A percentile compares a stretch with the other conserved stretches of the same genome.
Conservation (phyloP, 2,888 invertebrate genomes). For the Leptopilina syphax region DNA sequence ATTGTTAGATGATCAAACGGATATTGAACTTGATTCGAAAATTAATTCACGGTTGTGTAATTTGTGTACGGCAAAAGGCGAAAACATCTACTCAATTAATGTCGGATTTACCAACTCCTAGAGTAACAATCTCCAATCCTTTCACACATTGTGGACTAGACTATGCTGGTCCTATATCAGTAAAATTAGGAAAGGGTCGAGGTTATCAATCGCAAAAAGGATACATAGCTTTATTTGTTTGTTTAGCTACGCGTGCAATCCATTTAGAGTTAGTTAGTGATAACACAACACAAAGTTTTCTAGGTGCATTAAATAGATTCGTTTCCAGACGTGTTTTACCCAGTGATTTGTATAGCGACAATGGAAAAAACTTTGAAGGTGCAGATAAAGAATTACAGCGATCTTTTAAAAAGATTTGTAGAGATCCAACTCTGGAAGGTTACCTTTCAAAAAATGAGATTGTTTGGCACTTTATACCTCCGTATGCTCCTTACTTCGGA, state of each 20-base stretch:
- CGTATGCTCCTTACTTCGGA: background rate
- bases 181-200: background rate
- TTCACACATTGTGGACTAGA: background rate
- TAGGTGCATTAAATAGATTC: background rate
- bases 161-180: constrained; percentile 1
- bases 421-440: background rate
- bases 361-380: background rate
- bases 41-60: background rate
- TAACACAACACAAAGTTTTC: background rate
- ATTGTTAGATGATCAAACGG: too few species aligned
- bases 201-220: background rate
- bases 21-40: background rate
- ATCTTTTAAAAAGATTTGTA: background rate
- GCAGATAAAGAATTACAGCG: background rate
- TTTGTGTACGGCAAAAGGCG: background rate
- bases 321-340: background rate
- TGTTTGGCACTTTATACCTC: background rate
- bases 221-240: background rate
- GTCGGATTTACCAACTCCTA: background rate
- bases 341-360: background rate
- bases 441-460: background rate
- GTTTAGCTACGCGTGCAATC: background rate
- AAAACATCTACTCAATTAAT: background rate
- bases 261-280: background rate
- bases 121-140: background rate